These are phyloP conservation scores for Engraulis encrasicolus DNA, from an alignment of 2,113 vertebrate genomes.

Conservation along the genomic window DNA sequence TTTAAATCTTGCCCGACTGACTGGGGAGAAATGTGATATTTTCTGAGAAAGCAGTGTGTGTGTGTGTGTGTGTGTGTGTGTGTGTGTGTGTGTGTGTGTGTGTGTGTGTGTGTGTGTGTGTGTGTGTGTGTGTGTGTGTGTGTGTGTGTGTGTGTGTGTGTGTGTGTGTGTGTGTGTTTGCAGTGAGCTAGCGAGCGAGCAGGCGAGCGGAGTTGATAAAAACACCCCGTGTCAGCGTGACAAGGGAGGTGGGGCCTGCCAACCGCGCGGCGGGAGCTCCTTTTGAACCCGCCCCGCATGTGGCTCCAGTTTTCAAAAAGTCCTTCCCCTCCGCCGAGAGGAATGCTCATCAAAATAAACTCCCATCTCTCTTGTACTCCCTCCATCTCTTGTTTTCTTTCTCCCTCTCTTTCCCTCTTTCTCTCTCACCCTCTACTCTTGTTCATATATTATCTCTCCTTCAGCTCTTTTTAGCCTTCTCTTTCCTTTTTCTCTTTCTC, in stretches of 20 bases:
- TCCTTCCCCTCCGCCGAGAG: constrained; percentile 28
- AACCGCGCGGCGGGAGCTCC: not conserved
- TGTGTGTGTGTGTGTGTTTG: no score
- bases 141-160: no score
- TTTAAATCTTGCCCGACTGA: not conserved
- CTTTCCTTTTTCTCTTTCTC: not conserved
- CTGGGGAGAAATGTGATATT: constrained; percentile 26
- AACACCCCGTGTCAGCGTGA: not conserved
- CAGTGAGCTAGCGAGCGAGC: no score
- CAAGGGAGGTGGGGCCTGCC: not conserved
- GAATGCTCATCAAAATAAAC: constrained; percentile 60
- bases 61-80: no score
- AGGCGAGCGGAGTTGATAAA: constrained; percentile 3
- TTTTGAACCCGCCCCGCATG: constrained; percentile 30
- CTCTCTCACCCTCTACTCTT: not conserved
- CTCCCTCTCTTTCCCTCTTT: not conserved
- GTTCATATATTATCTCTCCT: not conserved
- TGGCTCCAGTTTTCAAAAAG: constrained; percentile 11
- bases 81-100: no score
- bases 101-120: no score
- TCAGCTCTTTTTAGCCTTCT: not conserved
- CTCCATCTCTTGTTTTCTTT: not conserved
- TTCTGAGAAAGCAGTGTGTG: constrained; percentile 9
- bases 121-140: no score
- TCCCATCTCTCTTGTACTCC: constrained; percentile 26